Conservation (phyloP, 1,140 invertebrate species). For the Hydropsyche tenuis region DNA sequence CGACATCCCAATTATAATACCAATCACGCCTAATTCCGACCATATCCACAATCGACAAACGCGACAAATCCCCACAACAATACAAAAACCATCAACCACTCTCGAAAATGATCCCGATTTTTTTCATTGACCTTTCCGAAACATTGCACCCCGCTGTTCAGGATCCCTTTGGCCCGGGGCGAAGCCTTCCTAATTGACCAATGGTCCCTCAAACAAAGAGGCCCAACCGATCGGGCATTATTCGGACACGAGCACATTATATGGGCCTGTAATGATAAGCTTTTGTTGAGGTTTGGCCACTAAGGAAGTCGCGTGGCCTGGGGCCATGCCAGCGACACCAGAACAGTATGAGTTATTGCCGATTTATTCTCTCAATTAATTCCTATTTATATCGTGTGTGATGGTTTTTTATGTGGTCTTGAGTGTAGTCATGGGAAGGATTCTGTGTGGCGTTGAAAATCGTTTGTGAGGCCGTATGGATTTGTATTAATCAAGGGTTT, state of each 20-base stretch:
- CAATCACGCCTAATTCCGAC: no score
- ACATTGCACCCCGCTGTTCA: conserved; percentile 29
- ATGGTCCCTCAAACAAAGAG: conserved; percentile 32
- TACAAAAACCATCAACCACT: no score
- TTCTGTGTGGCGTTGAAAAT: conserved; percentile 1
- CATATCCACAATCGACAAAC: no score
- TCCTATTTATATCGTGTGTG: background rate
- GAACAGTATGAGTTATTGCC: conserved; percentile 20
- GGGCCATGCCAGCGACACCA: conserved; percentile 13
- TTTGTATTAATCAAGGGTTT: conserved; percentile 2
- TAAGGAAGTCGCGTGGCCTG: conserved; percentile 39
- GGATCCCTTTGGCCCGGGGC: conserved; percentile 1
- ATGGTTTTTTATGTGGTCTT: background rate
- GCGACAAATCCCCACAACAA: no score
- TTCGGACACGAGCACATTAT: no score
- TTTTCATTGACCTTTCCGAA: no score
- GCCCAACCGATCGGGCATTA: background rate
- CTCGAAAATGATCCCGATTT: no score
- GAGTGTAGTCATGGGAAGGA: conserved; percentile 7
- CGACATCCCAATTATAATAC: no score
- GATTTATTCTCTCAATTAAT: conserved; percentile 12
- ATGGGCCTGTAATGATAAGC: conserved; percentile 34
- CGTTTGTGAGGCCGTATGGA: conserved; percentile 3
- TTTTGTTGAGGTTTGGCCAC: conserved; percentile 37
- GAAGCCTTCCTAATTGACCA: conserved; percentile 33